Conservation (phyloP, 2,113 vertebrate genomes). For the Diphyllodes magnificus region DNA sequence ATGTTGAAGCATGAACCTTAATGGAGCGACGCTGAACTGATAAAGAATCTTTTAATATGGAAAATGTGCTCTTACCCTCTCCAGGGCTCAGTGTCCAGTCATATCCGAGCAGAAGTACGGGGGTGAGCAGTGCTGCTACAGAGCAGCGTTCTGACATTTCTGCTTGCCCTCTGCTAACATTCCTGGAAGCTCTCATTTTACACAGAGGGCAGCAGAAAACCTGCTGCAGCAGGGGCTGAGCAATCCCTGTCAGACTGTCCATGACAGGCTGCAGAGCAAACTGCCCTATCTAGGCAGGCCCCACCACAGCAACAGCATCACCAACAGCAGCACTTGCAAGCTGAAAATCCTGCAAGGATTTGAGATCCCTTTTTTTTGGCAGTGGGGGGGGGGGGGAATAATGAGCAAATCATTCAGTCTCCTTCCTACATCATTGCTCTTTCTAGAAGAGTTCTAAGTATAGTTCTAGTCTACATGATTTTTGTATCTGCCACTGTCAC, state of each 20-base stretch:
- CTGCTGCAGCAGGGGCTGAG: slow-evolving; percentile 22
- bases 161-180: slow-evolving; percentile 18
- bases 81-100: neutral
- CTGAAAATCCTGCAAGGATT: neutral
- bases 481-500: neutral
- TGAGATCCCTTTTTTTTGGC: neutral
- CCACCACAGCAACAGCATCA: neutral
- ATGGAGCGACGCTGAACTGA: neutral
- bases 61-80: slow-evolving; percentile 46
- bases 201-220: slow-evolving; percentile 45
- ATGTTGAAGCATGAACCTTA: neutral
- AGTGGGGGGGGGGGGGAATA: neutral
- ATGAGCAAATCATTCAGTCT: neutral
- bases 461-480: neutral
- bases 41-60: neutral
- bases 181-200: slow-evolving; percentile 64
- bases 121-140: slow-evolving; percentile 20
- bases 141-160: neutral
- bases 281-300: neutral
- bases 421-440: neutral
- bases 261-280: neutral
- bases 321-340: neutral
- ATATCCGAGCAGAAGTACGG: neutral
- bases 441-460: neutral
- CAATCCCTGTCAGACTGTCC: slow-evolving; percentile 8